Percentiles rank a stretch among this genome's conserved stretches.
Evolutionary conservation across 1,140 invertebrate genomes (phyloP).

Genomic region (Oedothorax gibbosus): DNA sequence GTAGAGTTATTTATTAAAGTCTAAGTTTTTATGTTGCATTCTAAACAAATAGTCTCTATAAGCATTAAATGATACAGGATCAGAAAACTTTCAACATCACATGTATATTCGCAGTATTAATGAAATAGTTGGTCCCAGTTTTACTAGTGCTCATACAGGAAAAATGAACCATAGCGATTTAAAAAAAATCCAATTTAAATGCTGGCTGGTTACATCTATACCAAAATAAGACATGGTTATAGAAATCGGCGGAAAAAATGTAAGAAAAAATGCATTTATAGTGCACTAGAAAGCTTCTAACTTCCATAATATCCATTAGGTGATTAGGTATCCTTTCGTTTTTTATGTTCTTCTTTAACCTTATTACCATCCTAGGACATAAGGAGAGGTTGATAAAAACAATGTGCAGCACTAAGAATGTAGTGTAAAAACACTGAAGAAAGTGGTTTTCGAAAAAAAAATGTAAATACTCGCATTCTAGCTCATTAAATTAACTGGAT

Average conservation of each 20-base stretch:
- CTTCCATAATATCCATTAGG: constrained; percentile 44
- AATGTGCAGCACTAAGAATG: constrained; percentile 24
- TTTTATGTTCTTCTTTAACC: constrained; percentile 15
- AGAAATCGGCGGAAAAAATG: background rate
- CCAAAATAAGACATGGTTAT: background rate
- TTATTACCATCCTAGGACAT: constrained; percentile 27
- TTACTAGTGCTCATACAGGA: no score
- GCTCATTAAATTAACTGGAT: constrained; percentile 49
- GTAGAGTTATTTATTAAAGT: no score
- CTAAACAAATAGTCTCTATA: no score
- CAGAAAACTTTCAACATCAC: no score
- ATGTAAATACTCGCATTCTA: constrained; percentile 13
- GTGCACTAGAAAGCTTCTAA: constrained; percentile 9
- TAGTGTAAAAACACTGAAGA: constrained; percentile 12
- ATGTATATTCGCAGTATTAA: no score
- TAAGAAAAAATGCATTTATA: constrained; percentile 8
- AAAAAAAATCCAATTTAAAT: no score
- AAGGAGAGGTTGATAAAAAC: constrained; percentile 26
- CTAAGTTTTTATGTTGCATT: no score
- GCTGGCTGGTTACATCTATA: no score
- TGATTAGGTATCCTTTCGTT: constrained; percentile 36
- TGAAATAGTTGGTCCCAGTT: no score
- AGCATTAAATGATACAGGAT: no score
- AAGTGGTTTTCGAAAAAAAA: constrained; percentile 1
- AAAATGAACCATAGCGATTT: no score